Base-by-base conservation (phyloP, 1,140 invertebrate genomes). In the Lineus longissimus region DNA sequence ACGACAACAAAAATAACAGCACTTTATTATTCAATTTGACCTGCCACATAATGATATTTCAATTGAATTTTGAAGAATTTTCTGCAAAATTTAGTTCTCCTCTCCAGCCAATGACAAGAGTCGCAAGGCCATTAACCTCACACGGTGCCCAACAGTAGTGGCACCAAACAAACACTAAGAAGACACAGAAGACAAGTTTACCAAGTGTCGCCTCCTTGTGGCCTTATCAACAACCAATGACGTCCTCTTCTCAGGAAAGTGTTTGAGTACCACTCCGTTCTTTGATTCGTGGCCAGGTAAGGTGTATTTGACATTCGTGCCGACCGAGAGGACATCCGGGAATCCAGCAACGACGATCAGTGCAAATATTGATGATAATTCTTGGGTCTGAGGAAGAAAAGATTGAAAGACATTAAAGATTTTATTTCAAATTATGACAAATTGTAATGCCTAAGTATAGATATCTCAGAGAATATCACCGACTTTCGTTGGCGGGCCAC, bases 291-390 rank as follows among this genome's bases (percentile, higher is more conserved):
- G 59, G 13, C 71, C 72, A 27, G 9, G n/a, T 19, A 51, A 7
- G 33, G 59, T 74, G 62, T 78, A 81, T 31, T 70, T 65, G 13
- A 81, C 77, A 41, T 75, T 66, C 4, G 73, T 76, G 13, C 79
- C 79, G 7, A 77, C 74, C 1, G 77, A 76, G 22, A 79, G 56
- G 1, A 81, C 77, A 70, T 81, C 76, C 45, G 79, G 79, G 65
- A 79, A 81, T 25, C 77, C 79, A 30, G 78, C 74, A 63, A 81
- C 73, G 0, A 80, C 76, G 74, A 80, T 78, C 64, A 80, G 72
- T 11, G 76, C 73, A 71, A 79, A 79, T 47, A 81, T 74, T 6
- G 74, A 74, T 2, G 72, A 69, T 55, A 75, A 61, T 19, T 76
- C 72, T 43, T 70, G 73, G 40, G 68, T 66, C 71, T 76, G 70